Base-by-base conservation (phyloP, 2,113 vertebrate species). In the Typhlomys cinereus region DNA sequence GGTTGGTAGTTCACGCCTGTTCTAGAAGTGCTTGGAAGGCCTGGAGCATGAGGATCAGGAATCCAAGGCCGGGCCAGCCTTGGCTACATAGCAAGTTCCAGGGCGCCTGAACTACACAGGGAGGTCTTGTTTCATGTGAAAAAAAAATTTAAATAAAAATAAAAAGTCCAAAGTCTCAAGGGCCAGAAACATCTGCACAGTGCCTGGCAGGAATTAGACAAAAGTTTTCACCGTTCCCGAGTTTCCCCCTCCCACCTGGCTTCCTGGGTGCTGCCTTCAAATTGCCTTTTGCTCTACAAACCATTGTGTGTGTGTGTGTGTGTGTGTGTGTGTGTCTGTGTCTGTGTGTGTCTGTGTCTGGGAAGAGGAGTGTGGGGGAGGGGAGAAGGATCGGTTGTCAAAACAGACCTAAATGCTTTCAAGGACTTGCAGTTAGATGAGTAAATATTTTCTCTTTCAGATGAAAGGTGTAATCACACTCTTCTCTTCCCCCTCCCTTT, bases 391-490 rank as follows among this genome's bases (percentile, higher is more conserved):
- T 73, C 61, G 85, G 76, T 73, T 95, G 92, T 96, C 96, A 97
- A 97, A 95, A 97, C 89, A 97, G 97, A 94, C 95, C 93, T 96
- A 94, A 96, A 96, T 94, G 93, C 92, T 96, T 97, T 97, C 93
- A 95, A 54, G 95, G 79, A 70, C 88, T 96, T 97, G 94, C 94
- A 96, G 92, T 96, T 97, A 91, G 64, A 57, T 93, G 88, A 91
- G 89, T 97, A 92, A 94, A 75, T 96, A 95, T 94, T 96, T 96
- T 94, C 95, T 89, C 34, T 1, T 94, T 96, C 92, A 81, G 90
- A 96, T 97, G 95, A 98, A 97, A 97, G 92, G 96, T 95, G 78
- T 62, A 97, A 96, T 96, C 97, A 97, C 20, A 23, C 69, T n/a
- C 54, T 57, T 20, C 14, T 57, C 21, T 57, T n/a, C 61, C 61